Percentiles rank a stretch among this genome's conserved stretches.
Conservation (phyloP, 2,113 vertebrate species). For the Lycocorax pyrrhopterus region DNA sequence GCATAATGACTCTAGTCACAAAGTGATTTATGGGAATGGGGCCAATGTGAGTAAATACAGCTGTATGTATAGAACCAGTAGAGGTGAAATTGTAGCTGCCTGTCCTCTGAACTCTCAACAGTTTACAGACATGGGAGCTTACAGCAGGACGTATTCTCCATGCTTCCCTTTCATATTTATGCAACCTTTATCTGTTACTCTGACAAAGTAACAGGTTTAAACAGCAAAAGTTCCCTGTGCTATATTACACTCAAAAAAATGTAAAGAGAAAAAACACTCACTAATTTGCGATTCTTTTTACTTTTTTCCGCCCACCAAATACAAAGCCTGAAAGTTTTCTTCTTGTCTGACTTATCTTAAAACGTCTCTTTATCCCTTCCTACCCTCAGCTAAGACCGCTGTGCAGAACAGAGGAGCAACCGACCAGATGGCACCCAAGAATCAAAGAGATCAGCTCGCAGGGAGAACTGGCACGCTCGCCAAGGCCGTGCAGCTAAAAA, state of each 20-base stretch:
- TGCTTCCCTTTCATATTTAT: not conserved
- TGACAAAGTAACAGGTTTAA: not conserved
- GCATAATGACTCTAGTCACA: not conserved
- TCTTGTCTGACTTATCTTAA: too few species aligned
- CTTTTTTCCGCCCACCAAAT: fast-evolving
- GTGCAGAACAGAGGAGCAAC: too few species aligned
- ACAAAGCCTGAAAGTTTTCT: fast-evolving
- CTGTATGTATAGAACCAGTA: not conserved
- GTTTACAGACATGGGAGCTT: not conserved
- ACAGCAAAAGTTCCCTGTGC: not conserved
- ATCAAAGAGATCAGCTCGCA: not conserved
- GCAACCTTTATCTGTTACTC: not conserved
- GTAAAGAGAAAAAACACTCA: fast-evolving
- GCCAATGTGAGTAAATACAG: not conserved
- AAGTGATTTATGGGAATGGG: not conserved
- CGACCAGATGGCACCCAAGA: fast-evolving
- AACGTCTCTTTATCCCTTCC: not conserved
- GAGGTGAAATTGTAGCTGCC: not conserved
- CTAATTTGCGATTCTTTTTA: not conserved
- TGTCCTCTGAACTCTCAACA: not conserved
- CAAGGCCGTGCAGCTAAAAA: too few species aligned
- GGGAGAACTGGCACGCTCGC: fast-evolving
- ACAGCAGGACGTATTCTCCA: fast-evolving
- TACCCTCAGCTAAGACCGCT: not conserved
- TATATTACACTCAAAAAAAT: not conserved